Base-by-base conservation (phyloP, 2,797 vertebrate genomes). In the Sphenodon punctatus region DNA sequence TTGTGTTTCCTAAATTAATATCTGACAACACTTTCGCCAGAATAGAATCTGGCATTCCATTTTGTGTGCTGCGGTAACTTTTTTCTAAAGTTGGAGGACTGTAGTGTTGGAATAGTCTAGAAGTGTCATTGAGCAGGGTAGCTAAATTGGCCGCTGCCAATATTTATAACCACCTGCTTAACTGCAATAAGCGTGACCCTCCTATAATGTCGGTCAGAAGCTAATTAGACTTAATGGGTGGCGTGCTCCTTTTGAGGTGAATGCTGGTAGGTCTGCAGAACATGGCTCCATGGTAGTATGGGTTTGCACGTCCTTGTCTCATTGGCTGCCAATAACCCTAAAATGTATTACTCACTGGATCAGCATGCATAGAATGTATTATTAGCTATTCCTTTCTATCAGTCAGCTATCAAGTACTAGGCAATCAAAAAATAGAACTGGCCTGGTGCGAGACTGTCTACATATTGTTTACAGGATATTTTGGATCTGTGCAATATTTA, bases 341-440 rank as follows among this genome's bases (percentile, higher is more conserved):
- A 78, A 58, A 67, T 81, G 92, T 70, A 91, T 97, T 97, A 97
- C 97, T 98, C 98, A 97, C 93, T 89, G 82, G 91, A 63, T 48
- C 96, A 96, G 97, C 96, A 98, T 93, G 97, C 94, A n/a, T 91
- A 93, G 95, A 96, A 97, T 97, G 95, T 97, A 96, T 97, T 96
- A 94, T 96, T 95, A 96, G 97, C 95, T 82, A 93, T 85, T 90
- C 95, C 96, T 97, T 95, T 94, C 97, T 95, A 88, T 96, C 92
- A 88, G 96, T 97, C 94, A 96, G 97, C 97, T 96, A 96, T 95
- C 96, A 92, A 95, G 96, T 88, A 91, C 97, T 84, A 95, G 93
- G 85, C 94, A 95, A 96, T 97, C 97, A 97, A 96, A 97, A 98
- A 98, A 97, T 97, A 98, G 97, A 97, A 69, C 56, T 7, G 67